Evolutionary conservation across 1,140 invertebrate genomes (phyloP).

Genomic region (Drosophila quadrilineata): DNA sequence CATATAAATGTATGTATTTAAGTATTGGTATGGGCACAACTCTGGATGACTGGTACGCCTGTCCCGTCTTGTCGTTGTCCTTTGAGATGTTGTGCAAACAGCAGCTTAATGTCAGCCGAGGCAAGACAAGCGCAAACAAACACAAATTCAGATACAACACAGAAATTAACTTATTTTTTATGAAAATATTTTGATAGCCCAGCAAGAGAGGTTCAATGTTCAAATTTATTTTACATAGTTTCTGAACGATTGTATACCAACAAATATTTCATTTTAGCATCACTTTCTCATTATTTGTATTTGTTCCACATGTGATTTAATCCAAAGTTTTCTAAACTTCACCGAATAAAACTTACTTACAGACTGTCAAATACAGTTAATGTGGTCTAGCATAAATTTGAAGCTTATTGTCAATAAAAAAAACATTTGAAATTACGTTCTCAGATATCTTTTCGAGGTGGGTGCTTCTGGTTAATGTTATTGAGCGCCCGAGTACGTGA

Average conservation of each 20-base stretch:
- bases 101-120: conserved; percentile 77
- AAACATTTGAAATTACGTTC: conserved; percentile 79
- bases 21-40: conserved; percentile 41
- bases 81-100: conserved; percentile 79
- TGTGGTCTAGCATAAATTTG: conserved; percentile 68
- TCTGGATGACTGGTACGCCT: conserved; percentile 32
- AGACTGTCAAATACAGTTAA: conserved; percentile 65
- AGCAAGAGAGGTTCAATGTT: no score
- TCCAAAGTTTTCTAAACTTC: no score
- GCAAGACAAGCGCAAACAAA: conserved; percentile 70
- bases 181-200: conserved; percentile 79
- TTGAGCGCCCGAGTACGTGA: conserved; percentile 61
- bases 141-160: conserved; percentile 34
- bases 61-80: conserved; percentile 63
- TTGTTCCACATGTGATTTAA: no score
- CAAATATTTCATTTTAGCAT: no score
- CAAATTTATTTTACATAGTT: no score
- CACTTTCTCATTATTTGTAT: no score
- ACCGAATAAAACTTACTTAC: conserved; percentile 43
- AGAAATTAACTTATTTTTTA: conserved; percentile 79
- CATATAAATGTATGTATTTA: no score
- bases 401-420: conserved; percentile 79
- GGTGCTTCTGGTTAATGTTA: conserved; percentile 48
- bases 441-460: conserved; percentile 57
- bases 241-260: no score